phyloP scores from a whole-genome alignment of 2,797 vertebrate genomes.

The Myotis pilosus region DNA sequence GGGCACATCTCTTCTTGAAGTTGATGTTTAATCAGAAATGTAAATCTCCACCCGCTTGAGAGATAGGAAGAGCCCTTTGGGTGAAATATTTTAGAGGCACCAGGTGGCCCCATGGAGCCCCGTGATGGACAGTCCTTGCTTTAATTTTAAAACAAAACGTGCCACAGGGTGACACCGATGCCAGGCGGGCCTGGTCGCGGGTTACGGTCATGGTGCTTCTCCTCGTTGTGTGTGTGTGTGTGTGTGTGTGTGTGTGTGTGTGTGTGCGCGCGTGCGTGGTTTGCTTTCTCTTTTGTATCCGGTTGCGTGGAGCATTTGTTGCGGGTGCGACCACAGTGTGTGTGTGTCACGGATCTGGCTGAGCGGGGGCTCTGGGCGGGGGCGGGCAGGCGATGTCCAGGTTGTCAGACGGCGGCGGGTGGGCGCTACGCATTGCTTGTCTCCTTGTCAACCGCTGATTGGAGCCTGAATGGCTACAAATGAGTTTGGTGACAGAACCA shows the following conservation, averaged over 20 bases:
- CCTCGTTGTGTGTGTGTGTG: neutral
- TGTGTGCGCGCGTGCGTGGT: neutral
- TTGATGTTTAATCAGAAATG: conserved; percentile 80
- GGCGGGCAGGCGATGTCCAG: conserved; percentile 64
- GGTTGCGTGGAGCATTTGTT: conserved; percentile 55
- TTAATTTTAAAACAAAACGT: conserved; percentile 75
- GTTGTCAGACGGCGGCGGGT: conserved; percentile 64
- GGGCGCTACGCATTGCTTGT: conserved; percentile 73
- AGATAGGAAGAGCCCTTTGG: conserved; percentile 64
- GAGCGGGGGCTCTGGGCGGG: conserved; percentile 21
- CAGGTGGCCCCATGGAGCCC: neutral
- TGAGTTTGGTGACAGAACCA: conserved; percentile 95
- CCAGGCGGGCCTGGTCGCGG: conserved; percentile 58
- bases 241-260: neutral
- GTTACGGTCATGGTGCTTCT: conserved; percentile 63
- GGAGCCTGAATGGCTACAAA: conserved; percentile 93
- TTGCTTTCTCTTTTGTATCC: conserved; percentile 63
- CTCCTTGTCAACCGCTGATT: conserved; percentile 89
- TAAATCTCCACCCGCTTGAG: conserved; percentile 76
- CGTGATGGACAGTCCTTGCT: neutral
- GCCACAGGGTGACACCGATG: conserved; percentile 57
- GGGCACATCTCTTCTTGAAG: conserved; percentile 69
- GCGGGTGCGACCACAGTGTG: conserved; percentile 41
- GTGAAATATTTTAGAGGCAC: conserved; percentile 48
- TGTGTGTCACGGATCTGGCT: neutral